Conservation (phyloP, 2,888 invertebrate species). For the Ochropacha duplaris region DNA sequence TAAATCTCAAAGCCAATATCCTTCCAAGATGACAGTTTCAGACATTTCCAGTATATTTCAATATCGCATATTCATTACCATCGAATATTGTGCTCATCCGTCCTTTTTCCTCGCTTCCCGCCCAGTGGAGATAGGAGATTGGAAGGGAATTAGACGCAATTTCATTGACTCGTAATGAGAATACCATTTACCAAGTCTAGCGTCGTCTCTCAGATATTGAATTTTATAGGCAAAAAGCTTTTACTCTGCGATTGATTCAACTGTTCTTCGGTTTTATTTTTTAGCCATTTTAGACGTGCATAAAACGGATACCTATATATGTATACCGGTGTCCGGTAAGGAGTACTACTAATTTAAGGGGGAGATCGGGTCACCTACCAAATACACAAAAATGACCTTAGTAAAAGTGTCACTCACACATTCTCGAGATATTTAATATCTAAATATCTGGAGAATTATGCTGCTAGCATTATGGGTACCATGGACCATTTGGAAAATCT, state of each 20-base stretch:
- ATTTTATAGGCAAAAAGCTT: slow-evolving; percentile 50
- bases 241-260: slow-evolving; percentile 32
- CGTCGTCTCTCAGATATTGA: slow-evolving; percentile 50
- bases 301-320: neutral
- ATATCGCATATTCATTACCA: slow-evolving; percentile 22
- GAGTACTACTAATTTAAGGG: too few relatives aligned
- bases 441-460: too few relatives aligned
- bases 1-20: neutral
- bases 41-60: slow-evolving; percentile 1
- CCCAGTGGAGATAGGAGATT: slow-evolving; percentile 48
- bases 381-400: too few relatives aligned
- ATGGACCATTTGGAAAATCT: too few relatives aligned
- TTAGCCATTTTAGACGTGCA: neutral
- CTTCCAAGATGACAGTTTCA: neutral
- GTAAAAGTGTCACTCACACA: too few relatives aligned
- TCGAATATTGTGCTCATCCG: slow-evolving; percentile 35
- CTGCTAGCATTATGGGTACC: too few relatives aligned
- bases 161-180: slow-evolving; percentile 64
- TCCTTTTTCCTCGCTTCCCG: slow-evolving; percentile 29
- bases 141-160: slow-evolving; percentile 66
- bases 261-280: neutral
- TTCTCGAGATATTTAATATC: too few relatives aligned
- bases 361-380: too few relatives aligned
- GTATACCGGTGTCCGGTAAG: too few relatives aligned
- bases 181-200: slow-evolving; percentile 47